phyloP scores from a whole-genome alignment of 2,113 vertebrate species.

The Sylvia atricapilla region DNA sequence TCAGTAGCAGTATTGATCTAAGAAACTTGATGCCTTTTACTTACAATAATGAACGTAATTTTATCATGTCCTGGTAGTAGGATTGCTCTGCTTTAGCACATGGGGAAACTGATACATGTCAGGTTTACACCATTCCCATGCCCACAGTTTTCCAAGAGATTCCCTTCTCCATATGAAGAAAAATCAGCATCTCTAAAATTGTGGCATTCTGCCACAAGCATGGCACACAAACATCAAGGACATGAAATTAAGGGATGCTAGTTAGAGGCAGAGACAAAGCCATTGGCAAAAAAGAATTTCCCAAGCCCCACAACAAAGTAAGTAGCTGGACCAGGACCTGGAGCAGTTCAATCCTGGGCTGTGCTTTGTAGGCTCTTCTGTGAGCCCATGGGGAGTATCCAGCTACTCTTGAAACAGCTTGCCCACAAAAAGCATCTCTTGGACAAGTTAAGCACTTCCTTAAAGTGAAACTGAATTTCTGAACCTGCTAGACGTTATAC shows the following conservation, averaged over 20 bases:
- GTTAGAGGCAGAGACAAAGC: background rate
- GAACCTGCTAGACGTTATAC: background rate
- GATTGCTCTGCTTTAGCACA: background rate
- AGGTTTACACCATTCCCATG: background rate
- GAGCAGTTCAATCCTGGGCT: background rate
- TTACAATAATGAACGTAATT: background rate
- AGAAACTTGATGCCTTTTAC: constrained; percentile 29
- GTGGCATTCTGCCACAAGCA: background rate
- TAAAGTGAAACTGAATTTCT: background rate
- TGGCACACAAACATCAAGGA: background rate
- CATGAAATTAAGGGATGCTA: background rate
- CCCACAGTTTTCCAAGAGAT: background rate
- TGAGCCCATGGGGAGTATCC: background rate
- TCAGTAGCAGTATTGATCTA: constrained; percentile 6
- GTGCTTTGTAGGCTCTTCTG: background rate
- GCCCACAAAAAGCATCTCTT: background rate
- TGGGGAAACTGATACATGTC: background rate
- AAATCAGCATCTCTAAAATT: background rate
- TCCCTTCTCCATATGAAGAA: background rate
- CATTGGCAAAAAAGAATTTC: background rate
- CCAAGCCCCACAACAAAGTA: background rate
- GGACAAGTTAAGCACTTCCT: background rate
- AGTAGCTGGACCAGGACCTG: background rate
- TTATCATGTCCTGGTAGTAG: background rate
- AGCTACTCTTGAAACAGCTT: background rate